Conservation (phyloP, 2,888 invertebrate genomes). For the Noctua comes region DNA sequence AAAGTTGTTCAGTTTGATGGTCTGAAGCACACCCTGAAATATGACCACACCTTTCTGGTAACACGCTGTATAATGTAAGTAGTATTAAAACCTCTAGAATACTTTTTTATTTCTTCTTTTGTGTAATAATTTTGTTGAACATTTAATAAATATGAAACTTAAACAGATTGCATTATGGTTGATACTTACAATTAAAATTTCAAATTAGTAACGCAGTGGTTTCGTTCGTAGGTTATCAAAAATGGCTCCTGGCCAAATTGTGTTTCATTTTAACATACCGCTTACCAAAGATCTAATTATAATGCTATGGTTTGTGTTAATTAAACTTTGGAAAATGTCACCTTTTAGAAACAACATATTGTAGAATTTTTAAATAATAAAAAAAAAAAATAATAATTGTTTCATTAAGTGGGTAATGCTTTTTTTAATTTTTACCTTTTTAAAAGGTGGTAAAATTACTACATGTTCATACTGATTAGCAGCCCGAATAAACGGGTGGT, state of each 20-base stretch:
- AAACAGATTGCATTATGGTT: not conserved
- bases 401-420: not conserved
- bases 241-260: constrained; percentile 57
- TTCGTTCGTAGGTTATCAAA: constrained; percentile 56
- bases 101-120: not conserved
- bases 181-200: constrained; percentile 24
- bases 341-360: not conserved
- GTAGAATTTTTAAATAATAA: too few relatives aligned
- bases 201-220: constrained; percentile 44
- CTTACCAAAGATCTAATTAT: constrained; percentile 49
- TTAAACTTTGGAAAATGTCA: not conserved
- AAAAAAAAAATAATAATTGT: too few relatives aligned
- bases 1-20: not conserved
- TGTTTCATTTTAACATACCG: constrained; percentile 55
- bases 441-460: not conserved
- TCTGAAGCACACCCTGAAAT: not conserved
- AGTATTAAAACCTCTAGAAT: not conserved
- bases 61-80: not conserved
- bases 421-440: not conserved
- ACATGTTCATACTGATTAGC: not conserved
- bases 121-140: not conserved
- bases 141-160: constrained; percentile 2
- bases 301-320: constrained; percentile 2
- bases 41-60: not conserved
- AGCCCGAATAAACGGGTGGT: not conserved